These are phyloP conservation scores for Hypsibius dujardini DNA, from an alignment of 1,140 invertebrate genomes.

Conservation along the genomic window DNA sequence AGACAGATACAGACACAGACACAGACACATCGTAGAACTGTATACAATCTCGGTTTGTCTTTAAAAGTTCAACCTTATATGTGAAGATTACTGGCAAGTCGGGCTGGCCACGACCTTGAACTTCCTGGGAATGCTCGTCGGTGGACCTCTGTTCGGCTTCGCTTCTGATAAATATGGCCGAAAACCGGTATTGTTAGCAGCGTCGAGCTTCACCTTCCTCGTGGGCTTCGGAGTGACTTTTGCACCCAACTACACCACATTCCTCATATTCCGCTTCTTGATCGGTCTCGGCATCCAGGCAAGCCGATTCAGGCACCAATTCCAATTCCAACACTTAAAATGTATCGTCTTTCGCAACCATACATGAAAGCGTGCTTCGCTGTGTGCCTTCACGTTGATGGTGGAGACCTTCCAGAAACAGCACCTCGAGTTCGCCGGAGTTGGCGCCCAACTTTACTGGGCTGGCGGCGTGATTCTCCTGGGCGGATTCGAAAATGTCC, in stretches of 20 bases:
- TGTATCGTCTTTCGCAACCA: too few relatives aligned
- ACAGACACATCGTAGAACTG: too few relatives aligned
- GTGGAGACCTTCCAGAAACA: background rate
- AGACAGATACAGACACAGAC: too few relatives aligned
- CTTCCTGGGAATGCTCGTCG: background rate
- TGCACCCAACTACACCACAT: background rate
- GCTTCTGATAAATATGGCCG: background rate
- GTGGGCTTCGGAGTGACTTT: background rate
- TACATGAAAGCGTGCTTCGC: background rate
- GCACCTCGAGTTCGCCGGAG: background rate
- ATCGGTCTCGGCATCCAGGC: background rate
- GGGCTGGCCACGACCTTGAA: background rate
- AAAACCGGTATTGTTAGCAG: background rate
- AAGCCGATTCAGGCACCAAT: too few relatives aligned
- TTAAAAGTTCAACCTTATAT: background rate
- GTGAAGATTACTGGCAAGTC: background rate
- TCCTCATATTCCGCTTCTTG: background rate
- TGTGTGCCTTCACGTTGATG: background rate
- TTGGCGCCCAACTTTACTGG: background rate
- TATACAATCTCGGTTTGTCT: too few relatives aligned
- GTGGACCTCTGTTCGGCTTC: background rate
- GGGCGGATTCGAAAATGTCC: background rate
- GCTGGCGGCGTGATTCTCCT: background rate
- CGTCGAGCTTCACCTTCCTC: background rate
- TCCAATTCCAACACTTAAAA: too few relatives aligned